phyloP scores from a whole-genome alignment of 2,113 vertebrate species.

The Callaeas wilsoni region DNA sequence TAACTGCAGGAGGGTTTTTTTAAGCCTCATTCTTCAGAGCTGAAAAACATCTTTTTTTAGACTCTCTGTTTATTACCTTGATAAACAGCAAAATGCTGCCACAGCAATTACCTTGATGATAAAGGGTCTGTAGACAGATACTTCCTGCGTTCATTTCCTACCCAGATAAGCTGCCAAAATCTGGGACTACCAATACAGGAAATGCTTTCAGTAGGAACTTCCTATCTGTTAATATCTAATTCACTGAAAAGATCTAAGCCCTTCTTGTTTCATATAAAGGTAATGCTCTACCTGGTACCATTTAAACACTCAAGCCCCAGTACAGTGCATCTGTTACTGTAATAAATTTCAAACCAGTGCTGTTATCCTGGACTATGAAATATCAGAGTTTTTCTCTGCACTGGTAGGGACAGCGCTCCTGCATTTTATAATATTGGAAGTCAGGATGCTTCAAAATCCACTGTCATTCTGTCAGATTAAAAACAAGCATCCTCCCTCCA shows the following conservation, averaged over 20 bases:
- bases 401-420: background rate
- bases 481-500: background rate
- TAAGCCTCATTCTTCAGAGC: conserved; percentile 22
- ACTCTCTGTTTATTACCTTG: conserved; percentile 66
- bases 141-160: conserved; percentile 79
- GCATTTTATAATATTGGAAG: background rate
- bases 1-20: background rate
- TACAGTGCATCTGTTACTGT: background rate
- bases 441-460: background rate
- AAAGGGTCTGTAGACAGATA: conserved; percentile 79
- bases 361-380: background rate
- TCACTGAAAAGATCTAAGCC: background rate
- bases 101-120: conserved; percentile 77
- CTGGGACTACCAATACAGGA: conserved; percentile 72
- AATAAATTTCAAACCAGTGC: background rate
- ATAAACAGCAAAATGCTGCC: conserved; percentile 76
- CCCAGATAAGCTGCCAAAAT: conserved; percentile 69
- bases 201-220: conserved; percentile 73
- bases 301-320: background rate
- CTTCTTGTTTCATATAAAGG: background rate
- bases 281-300: background rate
- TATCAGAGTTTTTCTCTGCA: background rate
- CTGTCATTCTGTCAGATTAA: background rate
- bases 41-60: conserved; percentile 78
- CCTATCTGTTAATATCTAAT: conserved; percentile 62